A percentile compares a stretch with the other conserved stretches of the same genome.
Conservation (phyloP, 2,113 vertebrate genomes). For the Semicossyphus pulcher region DNA sequence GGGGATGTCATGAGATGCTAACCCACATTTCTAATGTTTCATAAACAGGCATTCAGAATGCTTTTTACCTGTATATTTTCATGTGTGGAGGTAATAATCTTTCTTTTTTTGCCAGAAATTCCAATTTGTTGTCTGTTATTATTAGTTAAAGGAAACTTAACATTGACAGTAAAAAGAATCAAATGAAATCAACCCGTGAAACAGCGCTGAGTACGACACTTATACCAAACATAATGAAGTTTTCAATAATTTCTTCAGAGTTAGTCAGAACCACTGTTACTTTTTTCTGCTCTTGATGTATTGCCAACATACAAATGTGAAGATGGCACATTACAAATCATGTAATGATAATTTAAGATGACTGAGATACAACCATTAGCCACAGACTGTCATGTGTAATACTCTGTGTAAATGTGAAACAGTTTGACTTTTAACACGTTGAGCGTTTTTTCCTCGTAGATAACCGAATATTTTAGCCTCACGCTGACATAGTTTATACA, state of each 20-base stretch:
- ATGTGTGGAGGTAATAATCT: neutral
- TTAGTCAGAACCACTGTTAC: neutral
- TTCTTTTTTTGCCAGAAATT: neutral
- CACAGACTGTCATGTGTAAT: constrained; percentile 7
- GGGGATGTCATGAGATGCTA: neutral
- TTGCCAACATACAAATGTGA: constrained; percentile 11
- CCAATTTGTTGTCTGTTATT: neutral
- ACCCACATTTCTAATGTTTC: neutral
- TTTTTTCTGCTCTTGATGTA: neutral
- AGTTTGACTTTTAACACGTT: constrained; percentile 42
- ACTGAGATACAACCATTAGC: constrained; percentile 14
- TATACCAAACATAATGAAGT: neutral
- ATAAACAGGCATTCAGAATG: neutral
- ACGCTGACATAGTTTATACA: constrained; percentile 42
- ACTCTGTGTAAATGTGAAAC: constrained; percentile 28
- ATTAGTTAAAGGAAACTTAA: too few species aligned
- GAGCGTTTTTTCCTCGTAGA: constrained; percentile 27
- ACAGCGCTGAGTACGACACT: neutral
- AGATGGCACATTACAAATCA: constrained; percentile 3
- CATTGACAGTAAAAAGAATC: too few species aligned
- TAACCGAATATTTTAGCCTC: constrained; percentile 51
- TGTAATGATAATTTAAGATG: constrained; percentile 7
- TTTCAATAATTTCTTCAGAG: neutral
- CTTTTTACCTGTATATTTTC: neutral
- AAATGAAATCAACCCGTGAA: neutral